phyloP scores from a whole-genome alignment of 2,888 invertebrate species.

The Lysandra bellargus region DNA sequence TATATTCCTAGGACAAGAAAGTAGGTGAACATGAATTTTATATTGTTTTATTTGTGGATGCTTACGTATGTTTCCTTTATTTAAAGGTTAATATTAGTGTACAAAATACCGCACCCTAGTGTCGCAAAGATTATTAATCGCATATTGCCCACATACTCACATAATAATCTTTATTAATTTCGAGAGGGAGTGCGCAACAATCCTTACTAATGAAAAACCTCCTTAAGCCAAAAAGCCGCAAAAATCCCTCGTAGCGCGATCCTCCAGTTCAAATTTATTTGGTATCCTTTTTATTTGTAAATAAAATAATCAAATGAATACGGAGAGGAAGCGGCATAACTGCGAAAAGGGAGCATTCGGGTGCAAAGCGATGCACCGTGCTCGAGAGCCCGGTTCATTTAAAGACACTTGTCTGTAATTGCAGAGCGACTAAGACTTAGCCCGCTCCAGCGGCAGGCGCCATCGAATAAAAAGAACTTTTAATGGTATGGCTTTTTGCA shows the following conservation, averaged over 20 bases:
- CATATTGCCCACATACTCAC: not conserved
- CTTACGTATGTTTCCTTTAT: not conserved
- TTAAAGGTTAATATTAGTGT: not conserved
- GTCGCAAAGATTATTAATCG: not conserved
- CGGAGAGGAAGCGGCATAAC: constrained; percentile 59
- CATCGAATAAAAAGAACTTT: constrained; percentile 74
- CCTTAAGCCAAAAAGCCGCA: not conserved
- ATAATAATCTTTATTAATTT: not conserved
- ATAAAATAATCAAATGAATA: constrained; percentile 68
- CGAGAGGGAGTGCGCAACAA: not conserved
- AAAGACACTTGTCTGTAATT: constrained; percentile 80
- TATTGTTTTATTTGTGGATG: not conserved
- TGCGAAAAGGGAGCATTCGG: constrained; percentile 65
- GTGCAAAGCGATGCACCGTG: constrained; percentile 75
- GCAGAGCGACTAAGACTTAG: constrained; percentile 75
- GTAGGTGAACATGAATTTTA: not conserved
- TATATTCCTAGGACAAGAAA: not conserved
- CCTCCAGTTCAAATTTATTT: not conserved
- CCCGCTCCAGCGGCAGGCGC: constrained; percentile 62
- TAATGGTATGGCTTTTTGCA: constrained; percentile 65
- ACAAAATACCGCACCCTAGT: not conserved
- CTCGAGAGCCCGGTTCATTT: constrained; percentile 79
- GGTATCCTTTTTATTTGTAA: constrained; percentile 36
- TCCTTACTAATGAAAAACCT: not conserved
- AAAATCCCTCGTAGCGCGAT: not conserved